These are phyloP conservation scores for Lytechinus pictus DNA, from an alignment of 35 echinoderm and acorn worm genomes.

Conservation along the genomic window DNA sequence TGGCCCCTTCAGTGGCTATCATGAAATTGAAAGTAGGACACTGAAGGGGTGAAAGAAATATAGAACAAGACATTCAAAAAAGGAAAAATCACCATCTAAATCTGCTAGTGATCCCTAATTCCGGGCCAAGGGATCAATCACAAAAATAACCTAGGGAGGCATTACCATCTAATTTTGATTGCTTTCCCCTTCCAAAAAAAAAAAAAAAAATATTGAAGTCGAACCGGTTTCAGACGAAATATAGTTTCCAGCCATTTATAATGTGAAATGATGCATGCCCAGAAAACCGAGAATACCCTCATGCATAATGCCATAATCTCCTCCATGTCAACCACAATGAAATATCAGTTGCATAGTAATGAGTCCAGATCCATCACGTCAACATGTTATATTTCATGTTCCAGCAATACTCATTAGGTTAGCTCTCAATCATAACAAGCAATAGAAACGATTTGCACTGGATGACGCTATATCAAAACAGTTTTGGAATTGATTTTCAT, in stretches of 20 bases:
- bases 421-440: background rate
- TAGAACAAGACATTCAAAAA: background rate
- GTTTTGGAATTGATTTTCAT: background rate
- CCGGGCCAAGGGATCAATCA: background rate
- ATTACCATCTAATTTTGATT: background rate
- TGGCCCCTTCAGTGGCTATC: background rate
- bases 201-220: no score
- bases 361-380: background rate
- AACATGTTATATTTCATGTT: background rate
- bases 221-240: background rate
- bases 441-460: background rate
- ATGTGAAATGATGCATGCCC: background rate
- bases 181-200: background rate
- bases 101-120: background rate
- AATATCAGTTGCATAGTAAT: background rate
- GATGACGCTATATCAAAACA: background rate
- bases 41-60: background rate
- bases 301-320: constrained; percentile 12
- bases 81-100: background rate
- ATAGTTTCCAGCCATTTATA: constrained; percentile 5
- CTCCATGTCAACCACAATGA: background rate
- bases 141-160: background rate
- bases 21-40: background rate
- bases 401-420: background rate
- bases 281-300: background rate